Percentiles rank a stretch among this genome's conserved stretches.
phyloP scores from a whole-genome alignment of 2,113 vertebrate species.

The Pholis gunnellus region DNA sequence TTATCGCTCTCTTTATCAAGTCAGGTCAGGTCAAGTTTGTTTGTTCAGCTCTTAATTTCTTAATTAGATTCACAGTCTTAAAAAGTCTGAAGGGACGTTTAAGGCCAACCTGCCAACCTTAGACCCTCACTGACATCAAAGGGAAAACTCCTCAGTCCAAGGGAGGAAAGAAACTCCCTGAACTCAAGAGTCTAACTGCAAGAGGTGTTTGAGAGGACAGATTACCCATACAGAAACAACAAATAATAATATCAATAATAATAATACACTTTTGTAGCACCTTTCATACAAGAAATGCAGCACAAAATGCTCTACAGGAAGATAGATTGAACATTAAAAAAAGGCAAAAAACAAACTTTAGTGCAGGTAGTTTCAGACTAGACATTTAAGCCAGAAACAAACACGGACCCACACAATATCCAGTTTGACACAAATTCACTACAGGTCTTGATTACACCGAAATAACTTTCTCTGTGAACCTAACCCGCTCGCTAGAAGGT shows the following conservation, averaged over 20 bases:
- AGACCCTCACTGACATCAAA: slow-evolving; percentile 5
- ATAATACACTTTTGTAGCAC: not conserved
- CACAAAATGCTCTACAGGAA: too few species aligned
- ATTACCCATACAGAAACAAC: not conserved
- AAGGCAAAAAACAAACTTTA: too few species aligned
- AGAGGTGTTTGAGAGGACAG: not conserved
- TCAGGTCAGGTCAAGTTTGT: not conserved
- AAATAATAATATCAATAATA: not conserved
- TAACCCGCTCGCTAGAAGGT: too few species aligned
- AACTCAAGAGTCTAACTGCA: not conserved
- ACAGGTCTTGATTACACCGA: not conserved
- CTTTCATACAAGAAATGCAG: not conserved
- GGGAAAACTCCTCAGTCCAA: not conserved
- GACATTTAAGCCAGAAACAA: too few species aligned
- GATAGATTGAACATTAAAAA: not conserved
- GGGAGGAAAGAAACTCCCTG: not conserved
- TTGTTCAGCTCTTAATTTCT: slow-evolving; percentile 25
- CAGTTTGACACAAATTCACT: not conserved
- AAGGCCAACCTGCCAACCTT: not conserved
- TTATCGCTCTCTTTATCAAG: not conserved
- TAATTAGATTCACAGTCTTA: slow-evolving; percentile 8
- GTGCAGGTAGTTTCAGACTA: too few species aligned
- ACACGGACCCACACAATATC: too few species aligned
- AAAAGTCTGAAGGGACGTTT: not conserved
- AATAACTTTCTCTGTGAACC: not conserved